phyloP scores from a whole-genome alignment of 1,140 invertebrate genomes.

The Gonioctena quinquepunctata region DNA sequence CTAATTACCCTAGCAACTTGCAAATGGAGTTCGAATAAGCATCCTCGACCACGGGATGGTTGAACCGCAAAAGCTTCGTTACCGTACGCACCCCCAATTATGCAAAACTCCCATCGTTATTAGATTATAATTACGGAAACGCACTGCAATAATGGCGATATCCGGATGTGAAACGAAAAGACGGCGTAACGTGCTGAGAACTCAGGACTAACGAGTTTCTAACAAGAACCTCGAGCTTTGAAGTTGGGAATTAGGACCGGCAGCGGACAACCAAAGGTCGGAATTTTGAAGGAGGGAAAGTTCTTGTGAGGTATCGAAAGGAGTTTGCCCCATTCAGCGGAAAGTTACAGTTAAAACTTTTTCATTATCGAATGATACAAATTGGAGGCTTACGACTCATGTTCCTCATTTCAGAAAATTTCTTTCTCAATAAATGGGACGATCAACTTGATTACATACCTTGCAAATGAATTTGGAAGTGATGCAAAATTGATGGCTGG shows the following conservation, averaged over 20 bases:
- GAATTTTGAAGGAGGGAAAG: not conserved
- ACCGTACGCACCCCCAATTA: slow-evolving; percentile 24
- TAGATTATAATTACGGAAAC: slow-evolving; percentile 33
- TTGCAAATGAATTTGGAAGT: too few relatives aligned
- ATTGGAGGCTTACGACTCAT: too few relatives aligned
- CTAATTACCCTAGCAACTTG: not conserved
- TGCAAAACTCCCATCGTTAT: slow-evolving; percentile 26
- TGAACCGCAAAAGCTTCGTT: slow-evolving; percentile 1
- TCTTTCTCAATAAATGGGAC: too few relatives aligned
- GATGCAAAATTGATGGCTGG: too few relatives aligned
- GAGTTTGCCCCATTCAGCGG: too few relatives aligned
- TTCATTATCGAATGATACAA: too few relatives aligned
- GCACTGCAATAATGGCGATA: slow-evolving; percentile 30
- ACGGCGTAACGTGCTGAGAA: slow-evolving; percentile 13
- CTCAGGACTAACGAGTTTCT: slow-evolving; percentile 29
- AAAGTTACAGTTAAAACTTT: too few relatives aligned
- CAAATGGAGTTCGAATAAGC: not conserved
- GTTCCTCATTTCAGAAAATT: too few relatives aligned
- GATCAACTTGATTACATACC: too few relatives aligned
- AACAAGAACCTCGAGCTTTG: slow-evolving; percentile 25
- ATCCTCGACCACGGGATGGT: not conserved
- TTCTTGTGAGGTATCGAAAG: not conserved
- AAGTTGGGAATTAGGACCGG: slow-evolving; percentile 6
- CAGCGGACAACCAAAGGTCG: not conserved
- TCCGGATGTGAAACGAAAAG: slow-evolving; percentile 25